Evolutionary conservation across 2,113 vertebrate genomes (phyloP).

Genomic region (Pipra filicauda): DNA sequence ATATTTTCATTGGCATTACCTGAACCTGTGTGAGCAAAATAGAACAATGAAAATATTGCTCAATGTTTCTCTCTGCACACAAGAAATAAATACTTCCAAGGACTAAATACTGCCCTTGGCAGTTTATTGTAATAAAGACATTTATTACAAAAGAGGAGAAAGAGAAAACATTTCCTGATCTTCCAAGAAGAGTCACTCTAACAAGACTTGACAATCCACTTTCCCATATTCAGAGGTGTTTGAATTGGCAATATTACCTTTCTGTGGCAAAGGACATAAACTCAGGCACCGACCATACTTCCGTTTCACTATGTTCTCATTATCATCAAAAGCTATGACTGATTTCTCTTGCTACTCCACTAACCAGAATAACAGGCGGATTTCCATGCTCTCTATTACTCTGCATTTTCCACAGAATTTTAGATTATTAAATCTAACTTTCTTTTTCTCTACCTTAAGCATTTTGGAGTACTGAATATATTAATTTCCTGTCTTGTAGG

Average conservation of each 20-base stretch:
- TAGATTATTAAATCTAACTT: not conserved
- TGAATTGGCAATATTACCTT: not conserved
- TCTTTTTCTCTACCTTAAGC: not conserved
- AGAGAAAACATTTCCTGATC: conserved; percentile 24
- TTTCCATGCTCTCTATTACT: not conserved
- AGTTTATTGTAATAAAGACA: conserved; percentile 34
- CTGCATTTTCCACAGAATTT: not conserved
- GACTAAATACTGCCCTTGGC: conserved; percentile 24
- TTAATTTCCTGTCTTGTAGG: not conserved
- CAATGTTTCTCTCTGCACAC: not conserved
- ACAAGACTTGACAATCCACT: not conserved
- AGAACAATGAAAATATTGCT: not conserved
- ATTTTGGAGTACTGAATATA: not conserved
- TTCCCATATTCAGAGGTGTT: not conserved
- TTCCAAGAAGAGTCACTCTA: not conserved
- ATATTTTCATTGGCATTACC: not conserved
- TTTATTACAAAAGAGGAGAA: not conserved
- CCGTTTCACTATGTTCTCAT: not conserved
- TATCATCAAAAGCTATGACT: not conserved
- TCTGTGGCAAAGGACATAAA: not conserved
- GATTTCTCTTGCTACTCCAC: not conserved
- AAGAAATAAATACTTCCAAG: conserved; percentile 30
- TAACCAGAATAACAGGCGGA: not conserved
- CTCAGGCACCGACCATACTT: not conserved
- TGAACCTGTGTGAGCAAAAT: not conserved